Base-by-base conservation (phyloP, 2,113 vertebrate species). In the Saguinus midas region DNA sequence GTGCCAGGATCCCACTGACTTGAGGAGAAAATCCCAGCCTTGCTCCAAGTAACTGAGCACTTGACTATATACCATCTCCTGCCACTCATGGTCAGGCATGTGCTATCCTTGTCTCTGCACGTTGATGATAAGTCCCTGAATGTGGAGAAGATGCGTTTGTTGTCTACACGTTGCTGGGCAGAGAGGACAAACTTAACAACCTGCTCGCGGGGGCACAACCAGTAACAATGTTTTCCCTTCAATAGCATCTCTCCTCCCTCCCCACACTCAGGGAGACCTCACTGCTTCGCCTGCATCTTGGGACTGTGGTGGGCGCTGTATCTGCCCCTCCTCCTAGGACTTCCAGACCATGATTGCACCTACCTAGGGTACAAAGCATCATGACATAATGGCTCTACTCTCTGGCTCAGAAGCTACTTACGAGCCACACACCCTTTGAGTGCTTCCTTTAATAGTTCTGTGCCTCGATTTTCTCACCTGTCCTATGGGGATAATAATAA, bases 381-480 rank as follows among this genome's bases (percentile, higher is more conserved):
- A 16, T 25, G 35, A 27, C 5, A 21, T 5, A 23, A 80, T 6
- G 17, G 16, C 80, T 52, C 40, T 45, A 35, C 9, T 50, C 75
- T 90, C 91, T 18, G 64, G 35, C 64, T 84, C 58, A 27, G 72
- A 58, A 91, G 58, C 55, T 37, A 9, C 94, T 82, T 55, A n/a
- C 1, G 8, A 82, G 35, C 20, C 73, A 21, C 4, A 13, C 32
- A 50, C 1, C 57, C 50, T 55, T 14, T 8, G 35, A 48, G 79
- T 35, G 73, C 57, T 91, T 79, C 50, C 57, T 37, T 80, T 64
- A 88, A 43, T 32, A 61, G 21, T 55, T 50, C 20, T 45, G 52
- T 76, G 29, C 84, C 81, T 89, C 93, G 37, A 35, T 86, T 84
- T 95, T 43, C 93, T 83, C 78, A 40, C 35, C 73, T 91, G n/a